Base-by-base conservation (phyloP, 2,888 invertebrate species). In the Dasysyrphus tricinctus region DNA sequence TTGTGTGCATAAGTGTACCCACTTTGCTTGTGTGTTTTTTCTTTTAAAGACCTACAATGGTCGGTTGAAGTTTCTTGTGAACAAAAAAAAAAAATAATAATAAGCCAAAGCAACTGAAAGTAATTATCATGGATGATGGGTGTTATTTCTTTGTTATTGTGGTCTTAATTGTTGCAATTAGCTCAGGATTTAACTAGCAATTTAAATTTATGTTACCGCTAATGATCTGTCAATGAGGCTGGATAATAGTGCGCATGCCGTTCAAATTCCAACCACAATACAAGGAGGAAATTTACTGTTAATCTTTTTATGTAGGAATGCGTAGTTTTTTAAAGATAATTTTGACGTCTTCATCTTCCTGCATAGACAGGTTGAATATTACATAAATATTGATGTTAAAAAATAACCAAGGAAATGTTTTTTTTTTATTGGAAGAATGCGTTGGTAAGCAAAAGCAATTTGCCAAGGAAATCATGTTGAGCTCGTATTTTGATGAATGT, bases 111-210 rank as follows among this genome's bases (percentile, higher is more conserved):
- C 67, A 73, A 54, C 51, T 47, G 42, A 78, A 61, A 39, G 24
- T 32, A 44, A 70, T 51, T 70, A 69, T n/a, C 1, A 72, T 56
- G 32, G 39, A 54, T 51, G 67, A 51, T 51, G 67, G 73, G 79
- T 74, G 74, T 75, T 59, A 49, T 75, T 14, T 79, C 29, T 56
- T 70, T 44, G 75, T 59, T 63, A 75, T 51, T 37, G 67, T 70
- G 47, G 34, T 29, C 39, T 70, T 83, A 83, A 83, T 83, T 83
- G 63, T 34, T 75, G 79, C 75, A 83, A 83, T 83, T 79, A 69
- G 49, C 32, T 47, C 9, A 61, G 37, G 54, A 51, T 49, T 59
- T 49, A 76, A 37, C 8, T 9, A 67, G 47, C 63, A 76, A 76
- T 81, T 77, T 77, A 49, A 44, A 77, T 59, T 34, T 42, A 63